phyloP scores from a whole-genome alignment of 2,797 vertebrate genomes.

The Danio choprae region DNA sequence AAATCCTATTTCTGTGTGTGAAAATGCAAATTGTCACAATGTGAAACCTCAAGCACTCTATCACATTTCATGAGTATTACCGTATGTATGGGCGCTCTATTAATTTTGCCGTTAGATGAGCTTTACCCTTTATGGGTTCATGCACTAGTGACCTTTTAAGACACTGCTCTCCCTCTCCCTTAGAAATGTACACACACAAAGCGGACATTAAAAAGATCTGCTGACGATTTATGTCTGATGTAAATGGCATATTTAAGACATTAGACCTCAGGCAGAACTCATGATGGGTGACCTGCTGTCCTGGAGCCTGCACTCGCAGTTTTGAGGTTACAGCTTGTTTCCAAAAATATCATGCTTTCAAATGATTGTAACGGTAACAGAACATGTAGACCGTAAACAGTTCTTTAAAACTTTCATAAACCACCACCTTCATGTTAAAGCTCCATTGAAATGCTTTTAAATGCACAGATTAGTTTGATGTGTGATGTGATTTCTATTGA shows the following conservation, averaged over 20 bases:
- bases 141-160: constrained; percentile 73
- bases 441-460: background rate
- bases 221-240: background rate
- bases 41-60: background rate
- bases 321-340: constrained; percentile 8
- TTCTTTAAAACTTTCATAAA: background rate
- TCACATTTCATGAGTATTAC: constrained; percentile 22
- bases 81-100: constrained; percentile 36
- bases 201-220: background rate
- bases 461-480: too few species aligned
- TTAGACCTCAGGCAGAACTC: background rate
- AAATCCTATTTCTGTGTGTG: too few species aligned
- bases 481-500: too few species aligned
- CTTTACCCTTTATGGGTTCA: constrained; percentile 67
- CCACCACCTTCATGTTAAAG: background rate
- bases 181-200: background rate
- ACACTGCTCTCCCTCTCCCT: constrained; percentile 27
- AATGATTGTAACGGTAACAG: background rate
- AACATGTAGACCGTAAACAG: background rate
- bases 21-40: background rate
- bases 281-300: constrained; percentile 15
- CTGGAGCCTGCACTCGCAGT: background rate
- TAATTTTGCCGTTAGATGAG: constrained; percentile 65
- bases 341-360: background rate
- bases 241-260: constrained; percentile 12